phyloP scores from a whole-genome alignment of 2,888 invertebrate genomes.

The Drosophila anceps region DNA sequence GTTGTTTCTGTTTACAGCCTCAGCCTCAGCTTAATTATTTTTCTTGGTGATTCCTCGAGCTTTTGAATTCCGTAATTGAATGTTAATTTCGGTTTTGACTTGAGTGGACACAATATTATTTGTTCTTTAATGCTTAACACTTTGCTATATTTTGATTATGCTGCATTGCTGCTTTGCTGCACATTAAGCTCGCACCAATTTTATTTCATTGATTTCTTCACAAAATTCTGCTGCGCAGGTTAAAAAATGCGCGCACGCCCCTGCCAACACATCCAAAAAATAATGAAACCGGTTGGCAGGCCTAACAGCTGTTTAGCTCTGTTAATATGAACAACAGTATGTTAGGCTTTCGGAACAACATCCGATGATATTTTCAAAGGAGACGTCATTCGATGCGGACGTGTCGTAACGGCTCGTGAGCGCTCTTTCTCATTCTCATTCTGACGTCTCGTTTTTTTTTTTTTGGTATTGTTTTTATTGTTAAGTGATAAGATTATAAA shows the following conservation, averaged over 20 bases:
- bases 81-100: not conserved
- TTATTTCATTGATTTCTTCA: conserved; percentile 53
- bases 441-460: conserved; percentile 3
- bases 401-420: not conserved
- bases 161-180: conserved; percentile 38
- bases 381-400: not conserved
- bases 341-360: not conserved
- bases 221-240: conserved; percentile 46
- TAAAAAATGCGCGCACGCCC: conserved; percentile 35
- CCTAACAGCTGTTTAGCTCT: not conserved
- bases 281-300: conserved; percentile 1
- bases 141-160: conserved; percentile 28
- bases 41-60: conserved; percentile 41
- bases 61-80: not conserved
- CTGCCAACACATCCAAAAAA: not conserved
- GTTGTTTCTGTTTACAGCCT: conserved; percentile 54
- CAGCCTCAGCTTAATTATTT: conserved; percentile 1
- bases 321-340: not conserved
- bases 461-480: conserved; percentile 7
- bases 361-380: not conserved
- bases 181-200: conserved; percentile 14
- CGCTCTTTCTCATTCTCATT: not conserved
- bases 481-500: not conserved
- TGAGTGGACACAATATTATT: conserved; percentile 1
- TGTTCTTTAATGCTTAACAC: not conserved